phyloP scores from a whole-genome alignment of 2,113 vertebrate species.

The Atlantisia rogersi region DNA sequence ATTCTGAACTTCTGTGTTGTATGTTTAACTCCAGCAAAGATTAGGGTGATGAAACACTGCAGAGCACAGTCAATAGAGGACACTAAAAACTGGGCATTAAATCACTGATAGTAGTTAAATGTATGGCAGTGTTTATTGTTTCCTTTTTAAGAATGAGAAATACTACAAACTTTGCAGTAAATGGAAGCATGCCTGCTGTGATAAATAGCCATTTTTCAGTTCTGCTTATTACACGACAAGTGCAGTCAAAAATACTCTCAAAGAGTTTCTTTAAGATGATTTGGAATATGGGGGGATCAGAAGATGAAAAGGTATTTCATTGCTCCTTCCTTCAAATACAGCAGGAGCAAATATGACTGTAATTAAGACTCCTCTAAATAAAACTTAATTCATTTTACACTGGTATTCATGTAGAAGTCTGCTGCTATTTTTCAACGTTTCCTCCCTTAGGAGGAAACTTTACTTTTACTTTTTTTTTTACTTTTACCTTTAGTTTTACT shows the following conservation, averaged over 20 bases:
- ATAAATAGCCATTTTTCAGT: conserved; percentile 7
- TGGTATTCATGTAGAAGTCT: neutral
- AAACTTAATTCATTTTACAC: neutral
- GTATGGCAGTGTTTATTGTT: neutral
- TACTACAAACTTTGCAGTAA: neutral
- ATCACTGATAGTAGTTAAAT: neutral
- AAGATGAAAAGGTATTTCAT: neutral
- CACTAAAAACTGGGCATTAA: neutral
- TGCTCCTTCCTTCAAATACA: neutral
- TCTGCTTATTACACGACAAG: neutral
- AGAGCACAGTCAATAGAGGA: neutral
- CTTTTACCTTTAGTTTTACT: neutral
- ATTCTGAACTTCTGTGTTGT: neutral
- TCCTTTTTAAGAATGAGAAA: neutral
- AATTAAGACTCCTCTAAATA: neutral
- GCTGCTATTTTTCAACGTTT: neutral
- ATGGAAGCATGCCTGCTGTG: neutral
- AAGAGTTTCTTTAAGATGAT: neutral
- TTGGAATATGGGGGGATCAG: neutral
- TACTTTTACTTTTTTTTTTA: too few species aligned
- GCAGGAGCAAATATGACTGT: neutral
- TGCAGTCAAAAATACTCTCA: neutral
- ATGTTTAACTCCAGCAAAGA: conserved; percentile 17
- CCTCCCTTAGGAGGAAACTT: neutral
- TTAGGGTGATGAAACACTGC: neutral